Evolutionary conservation across 2,113 vertebrate species (phyloP).

Genomic region (Castor canadensis): DNA sequence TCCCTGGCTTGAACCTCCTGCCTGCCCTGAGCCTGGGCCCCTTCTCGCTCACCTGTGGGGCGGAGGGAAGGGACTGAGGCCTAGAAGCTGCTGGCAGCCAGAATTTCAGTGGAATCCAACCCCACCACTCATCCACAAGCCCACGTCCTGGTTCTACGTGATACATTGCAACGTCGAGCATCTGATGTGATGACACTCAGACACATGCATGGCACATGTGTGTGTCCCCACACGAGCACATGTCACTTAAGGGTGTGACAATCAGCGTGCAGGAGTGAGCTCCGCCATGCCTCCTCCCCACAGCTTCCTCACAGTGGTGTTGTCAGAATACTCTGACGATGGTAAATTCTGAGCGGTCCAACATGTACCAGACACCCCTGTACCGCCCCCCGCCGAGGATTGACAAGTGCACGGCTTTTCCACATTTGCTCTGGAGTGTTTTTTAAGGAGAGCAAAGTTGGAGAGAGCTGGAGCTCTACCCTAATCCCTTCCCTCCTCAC

Average conservation of each 20-base stretch:
- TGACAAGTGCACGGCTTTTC: background rate
- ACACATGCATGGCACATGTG: accelerated
- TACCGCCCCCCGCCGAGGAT: background rate
- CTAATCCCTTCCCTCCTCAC: accelerated
- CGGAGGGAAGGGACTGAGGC: too few relatives aligned
- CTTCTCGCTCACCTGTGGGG: background rate
- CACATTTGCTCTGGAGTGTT: background rate
- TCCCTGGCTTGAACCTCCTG: too few relatives aligned
- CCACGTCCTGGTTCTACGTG: background rate
- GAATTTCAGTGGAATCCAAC: background rate
- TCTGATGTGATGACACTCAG: background rate
- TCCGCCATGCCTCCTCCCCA: background rate
- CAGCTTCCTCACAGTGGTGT: background rate
- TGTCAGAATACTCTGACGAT: background rate
- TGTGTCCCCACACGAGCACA: accelerated
- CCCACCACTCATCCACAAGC: accelerated
- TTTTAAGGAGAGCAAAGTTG: background rate
- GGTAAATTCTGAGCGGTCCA: background rate
- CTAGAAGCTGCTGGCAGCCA: background rate
- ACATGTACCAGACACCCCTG: background rate
- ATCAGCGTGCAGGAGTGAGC: accelerated
- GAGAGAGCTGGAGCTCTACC: background rate
- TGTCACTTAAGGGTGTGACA: too few relatives aligned
- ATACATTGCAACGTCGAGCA: too few relatives aligned
- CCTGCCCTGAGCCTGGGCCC: background rate